Conservation (phyloP, 2,113 vertebrate species). For the Microcebus griseorufus region DNA sequence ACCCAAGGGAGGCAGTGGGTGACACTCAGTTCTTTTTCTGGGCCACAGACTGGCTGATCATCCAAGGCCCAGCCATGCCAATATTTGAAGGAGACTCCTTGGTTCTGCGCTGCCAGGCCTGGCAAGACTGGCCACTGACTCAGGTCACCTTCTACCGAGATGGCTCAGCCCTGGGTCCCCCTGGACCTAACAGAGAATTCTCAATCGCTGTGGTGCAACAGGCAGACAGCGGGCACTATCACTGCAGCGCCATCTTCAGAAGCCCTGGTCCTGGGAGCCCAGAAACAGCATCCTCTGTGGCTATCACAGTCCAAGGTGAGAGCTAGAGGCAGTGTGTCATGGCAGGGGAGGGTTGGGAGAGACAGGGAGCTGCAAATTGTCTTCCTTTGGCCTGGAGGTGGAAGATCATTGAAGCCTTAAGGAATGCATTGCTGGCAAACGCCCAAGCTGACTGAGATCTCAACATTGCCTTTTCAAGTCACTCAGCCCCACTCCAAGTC, state of each 20-base stretch:
- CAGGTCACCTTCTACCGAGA: slow-evolving; percentile 74
- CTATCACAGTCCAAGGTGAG: slow-evolving; percentile 70
- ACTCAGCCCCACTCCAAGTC: background rate
- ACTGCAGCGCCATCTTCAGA: slow-evolving; percentile 66
- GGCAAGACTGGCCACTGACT: slow-evolving; percentile 74
- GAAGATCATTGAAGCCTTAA: background rate
- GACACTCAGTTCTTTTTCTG: slow-evolving; percentile 20
- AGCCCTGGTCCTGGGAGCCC: slow-evolving; percentile 48
- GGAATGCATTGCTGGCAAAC: background rate
- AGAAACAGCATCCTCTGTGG: slow-evolving; percentile 41
- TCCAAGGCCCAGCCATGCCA: slow-evolving; percentile 54
- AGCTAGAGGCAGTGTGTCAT: rapidly evolving
- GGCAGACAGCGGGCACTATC: slow-evolving; percentile 59
- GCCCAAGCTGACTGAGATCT: background rate
- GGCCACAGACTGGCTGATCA: slow-evolving; percentile 75
- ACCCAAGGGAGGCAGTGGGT: background rate
- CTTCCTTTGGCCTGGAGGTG: background rate
- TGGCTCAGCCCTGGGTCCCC: slow-evolving; percentile 46
- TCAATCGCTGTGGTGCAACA: background rate
- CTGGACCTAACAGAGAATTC: slow-evolving; percentile 50
- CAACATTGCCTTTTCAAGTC: background rate
- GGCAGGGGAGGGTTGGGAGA: background rate
- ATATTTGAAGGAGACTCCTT: slow-evolving; percentile 73
- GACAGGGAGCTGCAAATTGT: background rate
- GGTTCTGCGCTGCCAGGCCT: slow-evolving; percentile 71